Evolutionary conservation across 2,888 invertebrate genomes (phyloP).

Genomic region (Pharmacophagus antenor): DNA sequence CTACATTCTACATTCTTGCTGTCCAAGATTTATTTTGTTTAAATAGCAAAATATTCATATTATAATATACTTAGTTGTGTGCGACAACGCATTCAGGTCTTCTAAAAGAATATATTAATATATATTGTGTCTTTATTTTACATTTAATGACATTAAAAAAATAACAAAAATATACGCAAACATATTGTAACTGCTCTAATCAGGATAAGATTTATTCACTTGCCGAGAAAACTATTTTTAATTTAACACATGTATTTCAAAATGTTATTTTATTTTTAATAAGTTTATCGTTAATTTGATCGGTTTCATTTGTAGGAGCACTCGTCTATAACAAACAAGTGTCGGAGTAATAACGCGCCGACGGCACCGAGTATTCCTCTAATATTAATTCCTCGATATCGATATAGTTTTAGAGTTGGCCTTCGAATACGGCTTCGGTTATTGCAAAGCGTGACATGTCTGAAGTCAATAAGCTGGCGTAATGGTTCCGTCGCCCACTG

Average conservation of each 20-base stretch:
- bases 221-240: too few species aligned
- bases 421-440: constrained; percentile 32
- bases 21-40: too few species aligned
- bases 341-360: constrained; percentile 20
- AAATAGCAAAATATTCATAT: too few species aligned
- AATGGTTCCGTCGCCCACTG: constrained; percentile 35
- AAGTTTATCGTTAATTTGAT: not conserved
- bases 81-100: too few species aligned
- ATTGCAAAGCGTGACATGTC: constrained; percentile 37
- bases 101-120: too few species aligned
- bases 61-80: too few species aligned
- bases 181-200: too few species aligned
- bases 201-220: too few species aligned
- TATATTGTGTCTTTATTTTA: too few species aligned
- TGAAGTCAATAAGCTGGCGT: constrained; percentile 40
- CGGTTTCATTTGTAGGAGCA: not conserved
- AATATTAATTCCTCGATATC: constrained; percentile 36
- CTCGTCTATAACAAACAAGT: constrained; percentile 13
- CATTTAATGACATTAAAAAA: too few species aligned
- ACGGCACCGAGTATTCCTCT: constrained; percentile 27
- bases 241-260: not conserved
- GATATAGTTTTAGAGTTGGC: constrained; percentile 38
- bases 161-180: too few species aligned
- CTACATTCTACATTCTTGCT: too few species aligned
- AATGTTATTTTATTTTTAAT: not conserved